Evolutionary conservation across 2,888 invertebrate genomes (phyloP), one percentile per base, ranked within the genome.

Genomic region (Lasiommata megera): DNA sequence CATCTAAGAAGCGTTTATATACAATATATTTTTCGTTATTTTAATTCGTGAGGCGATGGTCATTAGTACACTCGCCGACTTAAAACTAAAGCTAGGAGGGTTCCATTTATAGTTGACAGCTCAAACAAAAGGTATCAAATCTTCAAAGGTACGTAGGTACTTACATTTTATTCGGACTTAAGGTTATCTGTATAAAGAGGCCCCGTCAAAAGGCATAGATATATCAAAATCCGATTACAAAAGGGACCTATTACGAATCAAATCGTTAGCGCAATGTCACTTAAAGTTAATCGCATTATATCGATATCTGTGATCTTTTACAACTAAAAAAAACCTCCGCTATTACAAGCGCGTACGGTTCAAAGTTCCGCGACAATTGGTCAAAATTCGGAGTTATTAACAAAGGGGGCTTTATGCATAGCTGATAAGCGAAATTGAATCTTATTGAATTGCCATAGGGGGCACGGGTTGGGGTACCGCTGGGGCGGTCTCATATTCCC

Each of bases 231-330:
- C 59, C 58, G 64, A 68, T 63, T 65, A 70, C 68, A 70, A 69
- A 70, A 63, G 58, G 67, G 54, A 58, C 61, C 65, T 58, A 64
- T 79, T 76, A 72, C 71, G 78, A 81, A 81, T 82, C 77, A 72
- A 79, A 80, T 86, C 87, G 86, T 88, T 88, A 85, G 84, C 84
- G 75, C 74, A 77, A 75, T 79, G 85, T 86, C 88, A 86, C 84
- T 87, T 85, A 82, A 74, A 82, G 81, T 86, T 87, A 87, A 88
- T 88, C 87, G 85, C 79, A 84, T 87, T 84, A 85, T 77, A 79
- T 75, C 77, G 74, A 72, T 85, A 86, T 85, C 82, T 88, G 85
- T 84, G 77, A 77, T 78, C 74, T 74, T 62, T 70, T 62, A 61
- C 67, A 11, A 31, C 73, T 72, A 62, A 58, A 53, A 57, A 58